Evolutionary conservation across 2,888 invertebrate genomes (phyloP).

Genomic region (Cerceris ruficornis): DNA sequence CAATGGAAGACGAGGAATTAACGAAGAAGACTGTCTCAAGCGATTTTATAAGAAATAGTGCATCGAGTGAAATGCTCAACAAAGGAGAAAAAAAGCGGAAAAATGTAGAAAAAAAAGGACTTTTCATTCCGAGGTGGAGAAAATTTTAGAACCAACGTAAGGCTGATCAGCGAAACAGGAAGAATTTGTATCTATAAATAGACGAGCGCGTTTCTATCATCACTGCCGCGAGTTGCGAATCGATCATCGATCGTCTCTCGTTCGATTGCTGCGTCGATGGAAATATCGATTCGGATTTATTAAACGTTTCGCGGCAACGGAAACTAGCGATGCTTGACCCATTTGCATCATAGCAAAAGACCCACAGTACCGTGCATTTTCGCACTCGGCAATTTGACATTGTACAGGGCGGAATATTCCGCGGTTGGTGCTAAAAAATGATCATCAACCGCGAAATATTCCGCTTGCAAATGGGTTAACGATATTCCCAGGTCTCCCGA

Average conservation of each 20-base stretch:
- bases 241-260: not conserved
- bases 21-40: slow-evolving; percentile 35
- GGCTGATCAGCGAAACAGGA: slow-evolving; percentile 20
- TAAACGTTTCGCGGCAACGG: not conserved
- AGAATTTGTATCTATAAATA: slow-evolving; percentile 25
- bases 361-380: too few species aligned
- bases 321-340: not conserved
- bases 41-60: slow-evolving; percentile 51
- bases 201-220: slow-evolving; percentile 1
- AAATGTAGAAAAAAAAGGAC: not conserved
- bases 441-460: too few species aligned
- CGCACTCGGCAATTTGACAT: too few species aligned
- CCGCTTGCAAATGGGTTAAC: too few species aligned
- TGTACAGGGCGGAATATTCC: too few species aligned
- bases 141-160: not conserved
- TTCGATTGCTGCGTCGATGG: not conserved
- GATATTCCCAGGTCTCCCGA: not conserved
- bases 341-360: too few species aligned
- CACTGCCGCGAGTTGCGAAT: not conserved
- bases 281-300: not conserved
- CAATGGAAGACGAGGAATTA: slow-evolving; percentile 4
- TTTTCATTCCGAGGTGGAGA: not conserved
- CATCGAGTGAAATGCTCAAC: slow-evolving; percentile 11
- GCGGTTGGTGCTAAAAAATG: too few species aligned
- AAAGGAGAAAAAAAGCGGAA: not conserved